Percentiles rank a stretch among this genome's conserved stretches.
These are phyloP conservation scores for Coregonus suidteri DNA, from an alignment of 2,797 vertebrate species.

Conservation along the genomic window DNA sequence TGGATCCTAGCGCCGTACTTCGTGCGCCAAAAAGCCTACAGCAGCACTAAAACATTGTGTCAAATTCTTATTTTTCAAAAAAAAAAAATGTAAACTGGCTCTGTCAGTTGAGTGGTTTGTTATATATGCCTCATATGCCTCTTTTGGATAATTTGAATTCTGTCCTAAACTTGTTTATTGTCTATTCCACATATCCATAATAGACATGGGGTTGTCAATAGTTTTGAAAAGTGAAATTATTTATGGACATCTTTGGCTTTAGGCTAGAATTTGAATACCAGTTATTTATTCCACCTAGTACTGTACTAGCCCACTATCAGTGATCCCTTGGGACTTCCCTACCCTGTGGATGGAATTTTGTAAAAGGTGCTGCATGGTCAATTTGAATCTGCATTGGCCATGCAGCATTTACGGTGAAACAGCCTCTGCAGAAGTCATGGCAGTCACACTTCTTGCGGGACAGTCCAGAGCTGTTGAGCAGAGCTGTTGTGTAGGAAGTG, in stretches of 20 bases:
- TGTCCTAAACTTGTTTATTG: not conserved
- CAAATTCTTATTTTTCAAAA: not conserved
- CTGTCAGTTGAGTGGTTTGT: not conserved
- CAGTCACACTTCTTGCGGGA: too few species aligned
- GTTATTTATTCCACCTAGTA: not conserved
- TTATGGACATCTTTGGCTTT: not conserved
- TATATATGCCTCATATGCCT: not conserved
- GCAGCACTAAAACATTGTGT: not conserved
- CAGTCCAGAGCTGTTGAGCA: too few species aligned
- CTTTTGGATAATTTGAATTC: not conserved
- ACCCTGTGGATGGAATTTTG: too few species aligned
- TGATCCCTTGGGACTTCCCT: too few species aligned
- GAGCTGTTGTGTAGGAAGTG: too few species aligned
- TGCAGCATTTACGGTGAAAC: too few species aligned
- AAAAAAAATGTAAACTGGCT: not conserved
- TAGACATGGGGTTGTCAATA: not conserved
- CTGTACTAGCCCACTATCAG: not conserved
- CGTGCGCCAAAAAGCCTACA: not conserved
- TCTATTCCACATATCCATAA: not conserved
- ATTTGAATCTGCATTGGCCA: too few species aligned
- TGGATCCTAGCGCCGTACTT: constrained; percentile 69
- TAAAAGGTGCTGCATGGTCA: too few species aligned
- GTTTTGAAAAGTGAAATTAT: not conserved
- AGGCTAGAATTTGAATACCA: not conserved
- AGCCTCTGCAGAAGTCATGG: too few species aligned